phyloP scores from a whole-genome alignment of 2,113 vertebrate species.

The Larimichthys crocea region DNA sequence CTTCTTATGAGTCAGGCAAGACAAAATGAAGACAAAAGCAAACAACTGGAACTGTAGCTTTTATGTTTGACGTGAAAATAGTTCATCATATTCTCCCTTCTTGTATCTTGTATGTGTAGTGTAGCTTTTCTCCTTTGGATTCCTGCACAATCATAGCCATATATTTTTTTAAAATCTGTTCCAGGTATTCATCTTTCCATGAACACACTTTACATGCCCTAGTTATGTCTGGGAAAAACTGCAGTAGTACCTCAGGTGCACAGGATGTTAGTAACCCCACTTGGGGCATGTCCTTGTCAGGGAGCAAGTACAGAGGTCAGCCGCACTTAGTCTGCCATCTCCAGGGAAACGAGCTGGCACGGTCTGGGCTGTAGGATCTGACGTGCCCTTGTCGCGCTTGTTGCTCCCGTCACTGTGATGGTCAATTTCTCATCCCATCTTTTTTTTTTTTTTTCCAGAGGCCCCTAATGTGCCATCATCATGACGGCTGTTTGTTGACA shows the following conservation, averaged over 20 bases:
- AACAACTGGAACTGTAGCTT: background rate
- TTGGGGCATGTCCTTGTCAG: conserved; percentile 52
- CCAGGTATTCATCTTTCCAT: conserved; percentile 12
- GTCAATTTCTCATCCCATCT: conserved; percentile 34
- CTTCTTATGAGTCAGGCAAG: background rate
- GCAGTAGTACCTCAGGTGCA: conserved; percentile 25
- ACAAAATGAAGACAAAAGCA: background rate
- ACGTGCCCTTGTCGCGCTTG: conserved; percentile 22
- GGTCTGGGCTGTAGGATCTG: background rate
- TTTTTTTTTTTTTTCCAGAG: conserved; percentile 17
- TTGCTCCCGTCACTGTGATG: conserved; percentile 23
- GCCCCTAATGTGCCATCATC: conserved; percentile 35
- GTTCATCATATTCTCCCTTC: background rate
- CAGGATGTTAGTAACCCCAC: conserved; percentile 17
- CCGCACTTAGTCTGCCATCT: conserved; percentile 35
- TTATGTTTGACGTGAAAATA: background rate
- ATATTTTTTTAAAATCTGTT: background rate
- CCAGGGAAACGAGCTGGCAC: conserved; percentile 35
- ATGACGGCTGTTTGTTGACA: conserved; percentile 38
- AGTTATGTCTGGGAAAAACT: conserved; percentile 32
- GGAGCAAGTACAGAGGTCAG: conserved; percentile 44
- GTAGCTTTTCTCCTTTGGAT: background rate
- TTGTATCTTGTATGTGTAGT: background rate
- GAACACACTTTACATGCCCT: conserved; percentile 10
- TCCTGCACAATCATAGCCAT: background rate